Evolutionary conservation across 1,140 invertebrate species (phyloP), one percentile per base, ranked within the genome.

Genomic region (Rhagoletis zephyria): DNA sequence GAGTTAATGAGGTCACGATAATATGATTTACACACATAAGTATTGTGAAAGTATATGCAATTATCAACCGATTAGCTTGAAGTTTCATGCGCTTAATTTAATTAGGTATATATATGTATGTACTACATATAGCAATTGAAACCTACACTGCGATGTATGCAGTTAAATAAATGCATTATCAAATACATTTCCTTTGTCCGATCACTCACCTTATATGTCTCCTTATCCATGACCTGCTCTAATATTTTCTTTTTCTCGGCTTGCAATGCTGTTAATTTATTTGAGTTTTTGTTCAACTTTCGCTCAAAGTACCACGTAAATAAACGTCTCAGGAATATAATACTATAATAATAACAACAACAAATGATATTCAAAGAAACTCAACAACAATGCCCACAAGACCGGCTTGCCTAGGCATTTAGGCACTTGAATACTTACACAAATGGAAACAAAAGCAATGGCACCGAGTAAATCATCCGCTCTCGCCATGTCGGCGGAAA

Each of bases 141-240:
- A 30, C 30, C 30, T 30, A 30, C 30, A 30, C 30, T 30, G 30
- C 30, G 30, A 30, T 30, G 30, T 30, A 30, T 30, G 30, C 30
- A 30, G 30, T 30, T 30, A 30, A 30, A 30, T 30, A 30, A 30
- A 30, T 30, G 30, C 30, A 30, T 30, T 30, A 30, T 30, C 30
- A 45, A 30, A 14, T n/a, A 1, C 42, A 74, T 12, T 16, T 74
- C 42, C 30, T 40, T 4, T n/a, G 12, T 16, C 5, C 67, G 14
- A 0, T n/a, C 67, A 45, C 77, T 86, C 90, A 98, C 97, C 94
- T 99, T 99, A 93, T 99, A 99, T 1, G 98, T 99, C 94, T 99
- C 98, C 77, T 96, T 99, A 92, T 99, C 98, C 95, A 98, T 99
- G 59, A 99, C 98, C 93, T 98, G 96, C 91, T 99, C 98, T 67